Evolutionary conservation across 2,888 invertebrate species (phyloP).

Genomic region (Nasonovia ribisnigri): DNA sequence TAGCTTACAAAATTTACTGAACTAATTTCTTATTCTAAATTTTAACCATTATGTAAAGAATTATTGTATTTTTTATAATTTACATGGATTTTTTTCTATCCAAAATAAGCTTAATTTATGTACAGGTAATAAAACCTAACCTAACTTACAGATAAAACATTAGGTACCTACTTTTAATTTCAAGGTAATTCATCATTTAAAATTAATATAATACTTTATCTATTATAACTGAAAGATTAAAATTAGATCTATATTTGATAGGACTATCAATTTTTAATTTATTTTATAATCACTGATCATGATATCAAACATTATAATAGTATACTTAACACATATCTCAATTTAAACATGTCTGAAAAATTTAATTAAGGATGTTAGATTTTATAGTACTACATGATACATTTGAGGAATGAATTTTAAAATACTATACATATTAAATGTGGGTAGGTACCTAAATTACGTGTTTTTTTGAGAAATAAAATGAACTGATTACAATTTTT

Average conservation of each 20-base stretch:
- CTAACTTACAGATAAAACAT: neutral
- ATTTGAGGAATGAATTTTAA: neutral
- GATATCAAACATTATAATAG: neutral
- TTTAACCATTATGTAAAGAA: neutral
- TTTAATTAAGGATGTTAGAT: neutral
- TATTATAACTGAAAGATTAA: neutral
- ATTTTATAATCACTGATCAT: neutral
- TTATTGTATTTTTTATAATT: neutral
- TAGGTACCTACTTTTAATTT: neutral
- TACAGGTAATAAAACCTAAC: neutral
- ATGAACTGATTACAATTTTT: neutral
- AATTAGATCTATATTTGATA: neutral
- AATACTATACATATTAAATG: neutral
- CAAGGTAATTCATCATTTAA: neutral
- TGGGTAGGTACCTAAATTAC: neutral
- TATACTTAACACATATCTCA: neutral
- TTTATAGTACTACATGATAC: neutral
- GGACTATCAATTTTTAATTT: neutral
- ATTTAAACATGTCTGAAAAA: neutral
- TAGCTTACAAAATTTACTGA: neutral
- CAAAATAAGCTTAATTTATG: neutral
- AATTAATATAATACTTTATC: neutral
- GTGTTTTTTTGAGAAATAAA: neutral
- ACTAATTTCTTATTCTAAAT: neutral
- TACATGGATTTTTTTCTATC: neutral